Percentiles rank a stretch among this genome's conserved stretches.
These are phyloP conservation scores for Malurus alboscapulatus DNA, from an alignment of 2,113 vertebrate genomes.

Conservation along the genomic window DNA sequence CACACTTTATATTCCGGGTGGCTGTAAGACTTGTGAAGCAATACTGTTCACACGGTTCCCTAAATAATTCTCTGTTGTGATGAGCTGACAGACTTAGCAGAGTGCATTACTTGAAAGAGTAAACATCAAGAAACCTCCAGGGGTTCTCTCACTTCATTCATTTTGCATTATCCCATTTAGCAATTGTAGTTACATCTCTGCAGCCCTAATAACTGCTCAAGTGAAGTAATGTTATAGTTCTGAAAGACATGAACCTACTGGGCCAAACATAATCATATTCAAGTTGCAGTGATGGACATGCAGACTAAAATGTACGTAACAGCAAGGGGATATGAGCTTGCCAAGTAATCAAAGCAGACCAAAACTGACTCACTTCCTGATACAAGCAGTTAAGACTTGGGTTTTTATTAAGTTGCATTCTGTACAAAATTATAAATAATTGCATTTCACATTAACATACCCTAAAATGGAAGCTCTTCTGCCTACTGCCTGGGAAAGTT, in stretches of 20 bases:
- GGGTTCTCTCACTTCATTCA: constrained; percentile 31
- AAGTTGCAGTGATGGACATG: background rate
- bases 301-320: background rate
- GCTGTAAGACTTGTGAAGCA: constrained; percentile 1
- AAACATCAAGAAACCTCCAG: constrained; percentile 30
- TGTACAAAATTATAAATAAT: constrained; percentile 20
- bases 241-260: constrained; percentile 25
- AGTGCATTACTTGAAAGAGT: constrained; percentile 49
- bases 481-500: background rate
- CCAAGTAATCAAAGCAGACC: background rate
- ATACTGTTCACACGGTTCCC: constrained; percentile 15
- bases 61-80: constrained; percentile 45
- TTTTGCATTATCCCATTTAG: constrained; percentile 30
- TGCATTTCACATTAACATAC: background rate
- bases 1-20: background rate
- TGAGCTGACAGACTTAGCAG: constrained; percentile 28
- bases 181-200: constrained; percentile 30
- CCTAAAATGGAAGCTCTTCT: background rate
- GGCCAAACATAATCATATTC: constrained; percentile 23
- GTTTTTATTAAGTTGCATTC: background rate
- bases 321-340: background rate
- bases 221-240: constrained; percentile 35
- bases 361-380: constrained; percentile 17
- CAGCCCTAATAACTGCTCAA: constrained; percentile 41
- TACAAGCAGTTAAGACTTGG: background rate